phyloP scores from a whole-genome alignment of 1,140 invertebrate species.

The Scaptomyza pallida region DNA sequence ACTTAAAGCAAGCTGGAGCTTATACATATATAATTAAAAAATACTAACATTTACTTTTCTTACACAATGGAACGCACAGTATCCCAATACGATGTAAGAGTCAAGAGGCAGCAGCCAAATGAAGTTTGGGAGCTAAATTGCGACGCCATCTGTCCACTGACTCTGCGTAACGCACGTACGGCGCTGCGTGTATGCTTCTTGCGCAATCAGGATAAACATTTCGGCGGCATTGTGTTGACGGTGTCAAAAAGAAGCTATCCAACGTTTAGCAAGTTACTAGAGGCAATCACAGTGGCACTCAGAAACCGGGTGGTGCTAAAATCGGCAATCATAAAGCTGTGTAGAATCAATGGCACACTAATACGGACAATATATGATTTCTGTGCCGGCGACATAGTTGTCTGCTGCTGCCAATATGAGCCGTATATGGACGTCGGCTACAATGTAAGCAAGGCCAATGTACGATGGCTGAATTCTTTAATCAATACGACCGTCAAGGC shows the following conservation, averaged over 20 bases:
- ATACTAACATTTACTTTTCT: too few species aligned
- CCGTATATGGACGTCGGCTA: constrained; percentile 14
- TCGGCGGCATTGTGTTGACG: constrained; percentile 21
- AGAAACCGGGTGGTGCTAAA: not conserved
- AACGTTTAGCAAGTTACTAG: constrained; percentile 1
- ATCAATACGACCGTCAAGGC: not conserved
- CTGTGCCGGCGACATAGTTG: constrained; percentile 22
- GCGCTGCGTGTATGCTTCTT: constrained; percentile 31
- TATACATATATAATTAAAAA: too few species aligned
- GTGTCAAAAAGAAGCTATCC: constrained; percentile 17
- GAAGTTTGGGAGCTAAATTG: not conserved
- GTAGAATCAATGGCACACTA: constrained; percentile 23
- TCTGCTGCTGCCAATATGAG: constrained; percentile 40
- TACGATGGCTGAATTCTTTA: constrained; percentile 1
- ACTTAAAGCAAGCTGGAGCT: too few species aligned
- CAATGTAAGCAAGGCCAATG: constrained; percentile 4
- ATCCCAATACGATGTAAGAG: not conserved
- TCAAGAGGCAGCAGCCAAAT: too few species aligned
- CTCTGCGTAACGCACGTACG: not conserved
- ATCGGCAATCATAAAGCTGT: constrained; percentile 30
- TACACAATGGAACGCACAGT: not conserved
- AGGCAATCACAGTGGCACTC: constrained; percentile 19
- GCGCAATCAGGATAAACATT: constrained; percentile 26
- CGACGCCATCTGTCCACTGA: not conserved
- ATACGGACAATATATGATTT: constrained; percentile 11